phyloP scores from a whole-genome alignment of 2,797 vertebrate species.

The Smutsia gigantea region DNA sequence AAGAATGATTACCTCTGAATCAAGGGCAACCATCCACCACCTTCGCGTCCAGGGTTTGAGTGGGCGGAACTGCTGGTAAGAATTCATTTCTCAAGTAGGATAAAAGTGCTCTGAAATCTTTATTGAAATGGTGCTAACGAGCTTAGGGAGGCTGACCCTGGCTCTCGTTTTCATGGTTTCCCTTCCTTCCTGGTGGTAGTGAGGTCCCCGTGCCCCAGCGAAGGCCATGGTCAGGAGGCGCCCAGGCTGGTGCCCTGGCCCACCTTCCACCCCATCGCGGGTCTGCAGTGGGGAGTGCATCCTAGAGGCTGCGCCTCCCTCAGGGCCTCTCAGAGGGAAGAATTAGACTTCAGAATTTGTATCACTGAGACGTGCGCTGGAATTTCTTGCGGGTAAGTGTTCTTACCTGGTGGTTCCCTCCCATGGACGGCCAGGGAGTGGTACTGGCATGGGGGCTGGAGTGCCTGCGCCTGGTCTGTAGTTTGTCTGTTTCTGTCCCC shows the following conservation, averaged over 20 bases:
- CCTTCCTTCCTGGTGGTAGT: not conserved
- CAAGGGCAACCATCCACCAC: not conserved
- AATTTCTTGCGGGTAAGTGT: not conserved
- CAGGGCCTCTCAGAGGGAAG: not conserved
- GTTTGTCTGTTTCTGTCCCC: not conserved
- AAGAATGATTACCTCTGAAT: constrained; percentile 55
- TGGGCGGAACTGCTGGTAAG: not conserved
- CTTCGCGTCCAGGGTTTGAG: not conserved
- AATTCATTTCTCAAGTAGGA: not conserved
- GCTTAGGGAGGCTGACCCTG: accelerated
- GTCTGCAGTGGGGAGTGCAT: no score
- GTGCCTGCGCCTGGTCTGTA: not conserved
- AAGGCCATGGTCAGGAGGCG: not conserved
- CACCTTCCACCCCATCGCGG: no score
- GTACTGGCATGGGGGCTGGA: not conserved
- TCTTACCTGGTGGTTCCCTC: not conserved
- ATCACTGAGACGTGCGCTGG: not conserved
- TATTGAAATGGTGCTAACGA: not conserved
- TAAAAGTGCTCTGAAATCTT: not conserved
- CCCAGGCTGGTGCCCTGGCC: no score
- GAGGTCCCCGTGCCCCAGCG: not conserved
- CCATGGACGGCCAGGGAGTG: not conserved
- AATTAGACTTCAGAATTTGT: not conserved
- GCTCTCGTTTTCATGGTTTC: not conserved
- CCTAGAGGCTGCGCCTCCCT: not conserved